Percentiles rank a stretch among this genome's conserved stretches.
Evolutionary conservation across 2,888 invertebrate genomes (phyloP).

Genomic region (Rhynchonema sp.): DNA sequence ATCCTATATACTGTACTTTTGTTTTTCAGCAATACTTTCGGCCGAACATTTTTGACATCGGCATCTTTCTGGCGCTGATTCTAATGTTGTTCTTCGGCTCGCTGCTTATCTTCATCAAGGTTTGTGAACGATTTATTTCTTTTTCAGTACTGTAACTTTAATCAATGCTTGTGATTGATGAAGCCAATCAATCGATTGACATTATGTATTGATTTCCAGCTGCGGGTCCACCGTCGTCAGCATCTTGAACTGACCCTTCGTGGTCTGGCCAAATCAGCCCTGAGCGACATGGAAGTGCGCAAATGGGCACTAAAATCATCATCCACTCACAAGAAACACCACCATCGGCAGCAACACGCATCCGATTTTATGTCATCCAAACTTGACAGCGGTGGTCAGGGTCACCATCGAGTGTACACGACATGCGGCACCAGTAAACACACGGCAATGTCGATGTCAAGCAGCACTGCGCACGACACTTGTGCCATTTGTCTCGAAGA

Average conservation of each 20-base stretch:
- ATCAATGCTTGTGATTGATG: not conserved
- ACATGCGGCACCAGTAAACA: too few relatives aligned
- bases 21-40: not conserved
- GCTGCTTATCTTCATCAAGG: constrained; percentile 15
- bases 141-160: too few relatives aligned
- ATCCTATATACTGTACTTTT: too few relatives aligned
- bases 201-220: not conserved
- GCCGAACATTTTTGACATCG: constrained; percentile 19
- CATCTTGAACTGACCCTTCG: not conserved
- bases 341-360: too few relatives aligned
- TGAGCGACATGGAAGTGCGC: constrained; percentile 23
- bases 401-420: not conserved
- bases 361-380: too few relatives aligned
- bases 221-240: not conserved
- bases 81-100: constrained; percentile 21
- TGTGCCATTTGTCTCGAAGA: constrained; percentile 36
- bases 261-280: constrained; percentile 17
- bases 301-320: constrained; percentile 3
- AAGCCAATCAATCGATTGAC: not conserved
- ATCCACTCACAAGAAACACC: too few relatives aligned
- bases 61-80: constrained; percentile 25
- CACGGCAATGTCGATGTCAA: not conserved
- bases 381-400: not conserved
- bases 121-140: constrained; percentile 16
- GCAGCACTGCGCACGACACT: constrained; percentile 16